Evolutionary conservation across 2,888 invertebrate species (phyloP), one percentile per base, ranked within the genome.

Genomic region (Clistopyga incitator): DNA sequence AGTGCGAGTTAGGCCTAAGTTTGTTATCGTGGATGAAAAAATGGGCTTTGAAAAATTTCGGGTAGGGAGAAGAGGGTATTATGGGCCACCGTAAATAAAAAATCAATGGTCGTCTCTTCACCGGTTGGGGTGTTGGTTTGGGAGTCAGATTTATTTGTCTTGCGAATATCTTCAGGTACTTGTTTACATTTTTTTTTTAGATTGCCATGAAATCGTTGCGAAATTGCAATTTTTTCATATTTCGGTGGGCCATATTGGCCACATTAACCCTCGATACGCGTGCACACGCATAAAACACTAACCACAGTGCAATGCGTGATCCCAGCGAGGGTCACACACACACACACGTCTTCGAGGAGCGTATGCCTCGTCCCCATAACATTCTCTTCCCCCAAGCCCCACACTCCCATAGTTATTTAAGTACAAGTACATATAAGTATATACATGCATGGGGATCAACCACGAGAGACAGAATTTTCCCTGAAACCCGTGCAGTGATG

Each of bases 371-470:
- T 38, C 54, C 20, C 50, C 50, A 52, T 50, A 34, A 25, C 29
- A 65, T 52, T 4, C 34, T 70, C n/a, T n/a, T n/a, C n/a, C n/a
- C n/a, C n/a, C n/a, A n/a, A n/a, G n/a, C n/a, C 25, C 20, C 52
- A 67, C 52, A 59, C 67, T 80, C 20, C 72, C 52, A 83, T 76
- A 77, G 72, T 83, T 79, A 77, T 76, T 83, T 50, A 45, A 59
- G 59, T 61, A 72, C 52, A 83, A 83, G 79, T 79, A 83, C 76
- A 72, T 76, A 76, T 76, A 83, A 83, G 76, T 83, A 79, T 83
- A 79, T 25, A 82, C 70, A 38, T 38, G 70, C 34, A 59, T 25
- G 78, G 47, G 64, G 29, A 72, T 65, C 65, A 42, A 75, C 54
- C 65, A 47, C 29, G 61, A 52, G 68, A 64, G 61, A 67, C 67